Evolutionary conservation across 2,797 vertebrate genomes (phyloP).

Genomic region (Acanthiza pusilla): DNA sequence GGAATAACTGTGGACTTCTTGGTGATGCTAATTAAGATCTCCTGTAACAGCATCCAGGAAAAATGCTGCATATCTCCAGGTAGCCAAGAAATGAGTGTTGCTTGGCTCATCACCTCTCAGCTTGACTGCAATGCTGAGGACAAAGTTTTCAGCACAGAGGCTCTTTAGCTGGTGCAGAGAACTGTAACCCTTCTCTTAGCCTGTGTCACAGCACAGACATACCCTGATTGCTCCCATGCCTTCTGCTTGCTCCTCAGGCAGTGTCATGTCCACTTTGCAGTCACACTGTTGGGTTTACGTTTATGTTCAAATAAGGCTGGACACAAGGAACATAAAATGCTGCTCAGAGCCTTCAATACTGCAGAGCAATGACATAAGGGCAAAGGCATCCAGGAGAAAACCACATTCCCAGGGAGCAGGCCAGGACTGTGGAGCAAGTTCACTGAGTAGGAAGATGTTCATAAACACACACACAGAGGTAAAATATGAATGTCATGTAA

Average conservation of each 20-base stretch:
- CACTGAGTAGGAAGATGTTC: neutral
- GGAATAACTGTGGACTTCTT: neutral
- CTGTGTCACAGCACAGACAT: neutral
- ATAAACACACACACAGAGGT: neutral
- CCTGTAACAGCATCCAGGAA: neutral
- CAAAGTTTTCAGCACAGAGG: neutral
- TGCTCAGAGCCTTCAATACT: neutral
- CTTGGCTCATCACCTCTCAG: neutral
- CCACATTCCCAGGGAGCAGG: neutral
- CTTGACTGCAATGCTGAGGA: neutral
- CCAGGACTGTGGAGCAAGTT: neutral
- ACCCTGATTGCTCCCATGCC: neutral
- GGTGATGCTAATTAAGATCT: neutral
- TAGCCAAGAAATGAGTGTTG: neutral
- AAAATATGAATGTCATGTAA: neutral
- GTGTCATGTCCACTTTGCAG: neutral
- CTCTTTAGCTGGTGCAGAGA: neutral
- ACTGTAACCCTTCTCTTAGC: neutral
- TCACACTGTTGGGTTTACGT: neutral
- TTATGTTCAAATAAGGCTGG: neutral
- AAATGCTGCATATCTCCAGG: neutral
- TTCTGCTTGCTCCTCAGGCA: neutral
- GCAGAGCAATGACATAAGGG: neutral
- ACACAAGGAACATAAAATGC: neutral
- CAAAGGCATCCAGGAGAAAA: neutral